Base-by-base conservation (phyloP, 2,797 vertebrate species). In the Sebastes baramenuke region DNA sequence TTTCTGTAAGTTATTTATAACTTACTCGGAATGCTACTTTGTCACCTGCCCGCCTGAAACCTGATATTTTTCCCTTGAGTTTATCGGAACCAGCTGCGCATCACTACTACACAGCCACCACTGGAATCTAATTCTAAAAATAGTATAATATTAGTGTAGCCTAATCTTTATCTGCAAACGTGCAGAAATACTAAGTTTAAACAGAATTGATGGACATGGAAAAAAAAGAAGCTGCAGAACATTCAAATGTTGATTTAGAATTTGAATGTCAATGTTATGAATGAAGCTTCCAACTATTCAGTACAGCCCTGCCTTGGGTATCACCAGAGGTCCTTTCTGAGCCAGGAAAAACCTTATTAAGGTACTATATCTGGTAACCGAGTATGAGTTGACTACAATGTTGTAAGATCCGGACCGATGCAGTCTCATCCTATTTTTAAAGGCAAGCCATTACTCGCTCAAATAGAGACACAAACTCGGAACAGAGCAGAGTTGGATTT, bases 381-480 rank as follows among this genome's bases (percentile, higher is more conserved):
- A 49, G 8, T 14, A 60, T 55, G 55, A 59, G 30, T 34, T 12
- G 1, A 72, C 42, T 8, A 66, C 65, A 71, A n/a, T 59, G 67
- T 36, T 11, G 20, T 20, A 5, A 66, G 58, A 74, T 42, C 14
- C 66, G 30, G 34, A 14, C 61, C 73, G 59, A 72, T 80, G 64
- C 46, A 0, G 14, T 75, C 66, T 67, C 58, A 67, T 67, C 25
- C 68, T 75, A 87, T 88, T 83, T 84, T 80, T 83, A 79, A 79
- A 67, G 32, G 30, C 8, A 61, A 49, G 66, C 72, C 58, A 32
- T 27, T 38, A 65, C 10, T 8, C 27, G 70, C 71, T 61, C 49
- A 81, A 79, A 83, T 72, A 71, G 24, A 65, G 25, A 65, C 20
- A 64, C 67, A 34, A 61, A n/a, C 54, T 34, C 5, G 58, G 64